Evolutionary conservation across 2,888 invertebrate species (phyloP), one percentile per base, ranked within the genome.

Genomic region (Notodonta dromedarius): DNA sequence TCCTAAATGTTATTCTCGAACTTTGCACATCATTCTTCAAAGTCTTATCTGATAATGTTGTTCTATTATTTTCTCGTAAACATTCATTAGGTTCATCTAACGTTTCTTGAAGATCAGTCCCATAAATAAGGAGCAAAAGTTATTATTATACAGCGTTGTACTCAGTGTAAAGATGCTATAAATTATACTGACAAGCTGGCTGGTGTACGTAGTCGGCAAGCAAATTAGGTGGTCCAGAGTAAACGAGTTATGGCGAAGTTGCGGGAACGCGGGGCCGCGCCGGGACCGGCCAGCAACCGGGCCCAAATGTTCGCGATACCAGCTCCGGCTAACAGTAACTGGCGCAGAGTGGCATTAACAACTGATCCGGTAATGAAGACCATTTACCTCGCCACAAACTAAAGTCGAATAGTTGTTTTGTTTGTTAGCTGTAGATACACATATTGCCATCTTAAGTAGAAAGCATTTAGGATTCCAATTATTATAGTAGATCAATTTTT

Each of bases 171-270:
- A 79, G 78, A 77, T 74, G 76, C 76, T 78, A 84, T 88, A 87
- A 86, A 88, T 86, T 87, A 85, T 76, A 84, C 83, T 79, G 84
- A 84, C 84, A 84, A 83, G 83, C 85, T 82, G 86, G 80, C 82
- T 83, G 82, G 82, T 79, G 78, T 85, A 82, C 79, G 82, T 78
- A 82, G 81, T 83, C 80, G 78, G 85, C 82, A 84, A 86, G 85
- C 87, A 89, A 90, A 90, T 89, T 90, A 90, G 86, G 81, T 81
- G 85, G 87, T 82, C 81, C 80, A 80, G 83, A 79, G 87, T 89
- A 88, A 90, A 88, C 90, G 87, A 89, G 89, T 90, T 90, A 90
- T 84, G 82, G 83, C 76, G 76, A 85, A 89, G 86, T 88, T 87
- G 82, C 74, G 80, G 81, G 76, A 73, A 70, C 76, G 77, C 69